Percentiles rank a stretch among this genome's conserved stretches.
Evolutionary conservation across 1,140 invertebrate species (phyloP).

Genomic region (Platorchestia sp.): DNA sequence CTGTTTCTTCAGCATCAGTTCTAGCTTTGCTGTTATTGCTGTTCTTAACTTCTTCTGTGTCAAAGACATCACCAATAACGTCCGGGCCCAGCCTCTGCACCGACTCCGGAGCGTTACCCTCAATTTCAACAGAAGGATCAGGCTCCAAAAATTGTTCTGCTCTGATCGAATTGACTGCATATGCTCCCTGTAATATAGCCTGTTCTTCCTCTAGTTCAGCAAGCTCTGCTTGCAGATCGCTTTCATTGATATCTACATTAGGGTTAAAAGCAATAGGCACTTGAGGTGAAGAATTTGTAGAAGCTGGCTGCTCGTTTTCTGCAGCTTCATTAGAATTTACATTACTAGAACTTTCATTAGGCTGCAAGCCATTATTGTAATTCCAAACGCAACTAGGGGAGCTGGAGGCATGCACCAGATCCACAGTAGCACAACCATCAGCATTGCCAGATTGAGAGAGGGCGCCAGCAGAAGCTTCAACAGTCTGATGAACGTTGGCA

Average conservation of each 20-base stretch:
- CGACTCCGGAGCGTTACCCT: neutral
- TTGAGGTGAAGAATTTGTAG: constrained; percentile 21
- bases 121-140: neutral
- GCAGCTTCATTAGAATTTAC: neutral
- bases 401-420: constrained; percentile 1
- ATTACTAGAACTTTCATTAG: constrained; percentile 24
- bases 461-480: constrained; percentile 44
- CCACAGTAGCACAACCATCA: neutral
- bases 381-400: neutral
- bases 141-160: neutral
- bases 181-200: constrained; percentile 63
- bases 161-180: constrained; percentile 56
- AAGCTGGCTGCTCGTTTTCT: neutral
- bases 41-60: neutral
- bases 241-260: constrained; percentile 73
- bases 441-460: neutral
- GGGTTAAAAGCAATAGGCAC: constrained; percentile 61
- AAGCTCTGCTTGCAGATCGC: constrained; percentile 76
- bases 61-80: neutral
- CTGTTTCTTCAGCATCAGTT: neutral
- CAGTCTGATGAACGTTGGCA: constrained; percentile 65
- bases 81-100: neutral
- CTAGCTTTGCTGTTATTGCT: neutral
- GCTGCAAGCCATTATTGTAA: constrained; percentile 16
- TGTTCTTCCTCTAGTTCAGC: constrained; percentile 68